Base-by-base conservation (phyloP, 2,797 vertebrate species). In the Glyptemys insculpta region DNA sequence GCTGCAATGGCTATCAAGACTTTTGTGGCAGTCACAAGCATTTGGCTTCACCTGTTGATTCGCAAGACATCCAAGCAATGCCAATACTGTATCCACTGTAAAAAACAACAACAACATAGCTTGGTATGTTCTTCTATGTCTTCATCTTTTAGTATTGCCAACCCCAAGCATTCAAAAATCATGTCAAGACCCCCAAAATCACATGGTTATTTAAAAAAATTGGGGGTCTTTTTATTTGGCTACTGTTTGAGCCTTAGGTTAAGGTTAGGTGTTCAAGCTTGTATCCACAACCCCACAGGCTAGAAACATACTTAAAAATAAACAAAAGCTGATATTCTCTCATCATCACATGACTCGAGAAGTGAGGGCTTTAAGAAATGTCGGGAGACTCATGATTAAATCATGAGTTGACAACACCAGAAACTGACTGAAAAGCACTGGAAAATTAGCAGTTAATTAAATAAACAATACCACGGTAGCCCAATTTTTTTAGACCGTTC, bases 311-410 rank as follows among this genome's bases (percentile, higher is more conserved):
- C 94, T 88, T 79, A 16, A 88, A 78, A 78, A 78, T 85, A 90
- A 81, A 62, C 14, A 0, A 50, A 93, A 21, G 14, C 21, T 2
- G 1, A 78, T 3, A 90, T 91, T 93, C 90, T 95, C 87, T 83
- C 79, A 34, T 86, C 97, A 91, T 47, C 65, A 47, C 57, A 0
- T 1, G 53, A 86, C 59, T 92, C 44, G 81, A 53, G 90, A 83
- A 93, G 79, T 83, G 92, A 82, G 86, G 82, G 86, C 93, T 96
- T 96, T 88, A 93, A 95, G 93, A 89, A 89, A 88, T 27, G 76
- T 79, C 65, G 56, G 81, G 8, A 91, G 84, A 87, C 83, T 88
- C 80, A 74, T 83, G 79, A 79, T 85, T 87, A 89, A 94, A 96
- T 91, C 92, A 76, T 83, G 37, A 1, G 41, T 88, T 50, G 89